Percentiles rank a stretch among this genome's conserved stretches.
Conservation (phyloP, 2,888 invertebrate species). For the Halictus quadricinctus region DNA sequence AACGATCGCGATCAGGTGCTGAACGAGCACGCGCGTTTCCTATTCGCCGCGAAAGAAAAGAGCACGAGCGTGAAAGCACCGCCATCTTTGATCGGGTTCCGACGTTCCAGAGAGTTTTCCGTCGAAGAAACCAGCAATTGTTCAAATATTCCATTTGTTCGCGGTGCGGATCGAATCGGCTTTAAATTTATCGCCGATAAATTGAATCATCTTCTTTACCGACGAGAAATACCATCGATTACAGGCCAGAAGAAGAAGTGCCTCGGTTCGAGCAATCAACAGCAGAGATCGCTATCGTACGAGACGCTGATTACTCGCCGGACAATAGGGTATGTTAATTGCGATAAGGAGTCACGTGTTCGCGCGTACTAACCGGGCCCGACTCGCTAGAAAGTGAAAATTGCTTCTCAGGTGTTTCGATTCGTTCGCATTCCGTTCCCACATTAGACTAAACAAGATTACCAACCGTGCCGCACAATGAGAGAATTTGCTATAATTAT, state of each 20-base stretch:
- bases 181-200: no score
- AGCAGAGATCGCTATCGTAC: slow-evolving; percentile 46
- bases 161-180: no score
- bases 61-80: not conserved
- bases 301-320: not conserved
- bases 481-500: not conserved
- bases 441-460: not conserved
- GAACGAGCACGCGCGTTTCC: not conserved
- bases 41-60: not conserved
- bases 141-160: not conserved
- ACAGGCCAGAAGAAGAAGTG: not conserved
- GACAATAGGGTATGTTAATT: slow-evolving; percentile 37
- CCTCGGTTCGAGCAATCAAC: slow-evolving; percentile 30
- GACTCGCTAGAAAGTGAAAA: slow-evolving; percentile 18
- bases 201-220: slow-evolving; percentile 37
- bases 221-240: slow-evolving; percentile 37
- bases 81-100: not conserved
- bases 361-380: slow-evolving; percentile 14
- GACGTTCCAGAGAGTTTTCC: no score
- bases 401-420: not conserved
- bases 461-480: not conserved
- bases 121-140: not conserved
- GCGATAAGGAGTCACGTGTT: slow-evolving; percentile 38
- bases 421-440: slow-evolving; percentile 2
- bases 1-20: not conserved